Evolutionary conservation across 2,113 vertebrate species (phyloP).

Genomic region (Myrmophylax atrothorax): DNA sequence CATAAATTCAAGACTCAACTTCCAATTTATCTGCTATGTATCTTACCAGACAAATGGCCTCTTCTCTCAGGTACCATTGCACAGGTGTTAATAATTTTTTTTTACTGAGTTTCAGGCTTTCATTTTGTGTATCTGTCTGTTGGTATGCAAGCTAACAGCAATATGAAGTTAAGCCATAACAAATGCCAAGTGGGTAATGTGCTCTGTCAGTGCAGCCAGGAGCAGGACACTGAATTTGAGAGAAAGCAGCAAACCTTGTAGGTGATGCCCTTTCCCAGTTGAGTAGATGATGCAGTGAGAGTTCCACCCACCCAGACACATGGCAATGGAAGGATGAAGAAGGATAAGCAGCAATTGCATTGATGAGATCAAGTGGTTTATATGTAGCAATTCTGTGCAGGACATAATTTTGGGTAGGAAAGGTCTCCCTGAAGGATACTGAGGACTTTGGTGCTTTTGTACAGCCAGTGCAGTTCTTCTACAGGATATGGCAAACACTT

Average conservation of each 20-base stretch:
- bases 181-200: background rate
- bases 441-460: background rate
- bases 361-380: background rate
- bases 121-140: background rate
- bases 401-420: accelerated
- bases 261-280: background rate
- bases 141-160: background rate
- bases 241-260: background rate
- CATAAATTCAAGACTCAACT: background rate
- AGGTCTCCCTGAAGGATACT: background rate
- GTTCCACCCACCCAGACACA: background rate
- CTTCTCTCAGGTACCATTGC: background rate
- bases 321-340: background rate
- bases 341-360: background rate
- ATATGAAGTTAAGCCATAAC: background rate
- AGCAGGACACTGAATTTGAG: background rate
- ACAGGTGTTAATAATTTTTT: background rate
- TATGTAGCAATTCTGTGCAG: accelerated
- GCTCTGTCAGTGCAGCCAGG: background rate
- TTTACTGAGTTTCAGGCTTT: background rate
- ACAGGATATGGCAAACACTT: background rate
- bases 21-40: background rate
- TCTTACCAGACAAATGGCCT: background rate
- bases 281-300: background rate
- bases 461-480: background rate